A percentile compares a stretch with the other conserved stretches of the same genome.
These are phyloP conservation scores for Columbina picui DNA, from an alignment of 2,113 vertebrate species.

Conservation along the genomic window DNA sequence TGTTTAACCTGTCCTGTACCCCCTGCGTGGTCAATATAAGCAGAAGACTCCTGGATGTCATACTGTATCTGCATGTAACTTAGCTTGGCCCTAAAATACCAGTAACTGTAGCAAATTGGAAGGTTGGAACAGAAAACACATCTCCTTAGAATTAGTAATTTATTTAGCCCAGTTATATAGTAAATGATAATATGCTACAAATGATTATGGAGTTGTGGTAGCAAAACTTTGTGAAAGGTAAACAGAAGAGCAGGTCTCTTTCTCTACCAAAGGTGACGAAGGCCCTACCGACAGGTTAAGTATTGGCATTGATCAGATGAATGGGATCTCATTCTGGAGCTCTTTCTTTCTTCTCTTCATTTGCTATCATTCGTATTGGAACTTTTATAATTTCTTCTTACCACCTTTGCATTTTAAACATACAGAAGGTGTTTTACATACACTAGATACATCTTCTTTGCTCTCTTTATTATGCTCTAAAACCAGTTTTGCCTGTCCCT, in stretches of 20 bases:
- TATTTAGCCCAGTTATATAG: not conserved
- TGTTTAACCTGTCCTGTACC: not conserved
- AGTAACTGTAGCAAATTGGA: not conserved
- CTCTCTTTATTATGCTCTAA: not conserved
- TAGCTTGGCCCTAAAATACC: not conserved
- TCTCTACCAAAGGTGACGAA: not conserved
- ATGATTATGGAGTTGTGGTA: rapidly evolving
- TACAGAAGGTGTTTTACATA: not conserved
- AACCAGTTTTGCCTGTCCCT: not conserved
- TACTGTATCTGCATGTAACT: not conserved
- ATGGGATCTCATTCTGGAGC: not conserved
- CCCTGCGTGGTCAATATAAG: not conserved
- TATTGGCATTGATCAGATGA: not conserved
- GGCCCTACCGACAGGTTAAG: not conserved
- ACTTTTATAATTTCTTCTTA: not conserved
- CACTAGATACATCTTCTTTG: not conserved
- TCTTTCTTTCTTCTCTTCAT: not conserved
- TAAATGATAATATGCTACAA: not conserved
- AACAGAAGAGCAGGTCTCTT: not conserved
- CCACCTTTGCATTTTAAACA: not conserved
- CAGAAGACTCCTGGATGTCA: not conserved
- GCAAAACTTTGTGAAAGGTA: not conserved
- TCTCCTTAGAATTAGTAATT: not conserved
- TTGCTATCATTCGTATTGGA: not conserved
- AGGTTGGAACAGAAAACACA: not conserved